Conservation (phyloP, 2,113 vertebrate genomes). For the Puma concolor region DNA sequence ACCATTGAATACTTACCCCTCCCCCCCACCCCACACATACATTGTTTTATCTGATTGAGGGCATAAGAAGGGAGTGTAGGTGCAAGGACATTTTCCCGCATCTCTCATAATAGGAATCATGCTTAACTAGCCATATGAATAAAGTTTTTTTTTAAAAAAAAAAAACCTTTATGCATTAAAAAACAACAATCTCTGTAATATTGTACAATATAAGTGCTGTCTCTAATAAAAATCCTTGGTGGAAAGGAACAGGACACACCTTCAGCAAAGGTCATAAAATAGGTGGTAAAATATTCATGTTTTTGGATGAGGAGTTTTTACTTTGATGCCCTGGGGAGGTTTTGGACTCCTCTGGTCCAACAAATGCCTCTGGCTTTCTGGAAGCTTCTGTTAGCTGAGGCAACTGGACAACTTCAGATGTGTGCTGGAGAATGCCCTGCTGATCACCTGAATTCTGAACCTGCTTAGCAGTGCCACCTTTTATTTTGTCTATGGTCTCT, state of each 20-base stretch:
- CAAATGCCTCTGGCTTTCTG: conserved; percentile 27
- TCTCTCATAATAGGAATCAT: conserved; percentile 3
- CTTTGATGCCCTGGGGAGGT: not conserved
- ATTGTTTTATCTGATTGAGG: not conserved
- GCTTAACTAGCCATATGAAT: not conserved
- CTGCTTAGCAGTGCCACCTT: conserved; percentile 42
- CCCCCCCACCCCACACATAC: rapidly evolving
- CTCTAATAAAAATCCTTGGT: conserved; percentile 52
- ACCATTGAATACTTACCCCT: not conserved
- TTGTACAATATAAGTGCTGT: conserved; percentile 67
- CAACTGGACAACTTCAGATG: conserved; percentile 24
- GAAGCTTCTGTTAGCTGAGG: conserved; percentile 54
- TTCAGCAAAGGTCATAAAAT: conserved; percentile 67
- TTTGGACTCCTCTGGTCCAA: not conserved
- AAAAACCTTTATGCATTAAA: conserved; percentile 73
- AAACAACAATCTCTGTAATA: conserved; percentile 72
- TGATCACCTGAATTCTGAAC: not conserved
- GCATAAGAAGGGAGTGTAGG: not conserved
- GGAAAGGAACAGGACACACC: not conserved
- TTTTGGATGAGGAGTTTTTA: conserved; percentile 23
- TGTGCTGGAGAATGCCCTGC: not conserved
- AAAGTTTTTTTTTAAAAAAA: conserved; percentile 42
- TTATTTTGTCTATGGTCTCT: conserved; percentile 47
- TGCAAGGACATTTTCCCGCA: not conserved
- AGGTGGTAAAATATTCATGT: conserved; percentile 59